These are phyloP conservation scores for Danio rerio DNA, from an alignment of 2,113 vertebrate genomes.

Conservation along the genomic window DNA sequence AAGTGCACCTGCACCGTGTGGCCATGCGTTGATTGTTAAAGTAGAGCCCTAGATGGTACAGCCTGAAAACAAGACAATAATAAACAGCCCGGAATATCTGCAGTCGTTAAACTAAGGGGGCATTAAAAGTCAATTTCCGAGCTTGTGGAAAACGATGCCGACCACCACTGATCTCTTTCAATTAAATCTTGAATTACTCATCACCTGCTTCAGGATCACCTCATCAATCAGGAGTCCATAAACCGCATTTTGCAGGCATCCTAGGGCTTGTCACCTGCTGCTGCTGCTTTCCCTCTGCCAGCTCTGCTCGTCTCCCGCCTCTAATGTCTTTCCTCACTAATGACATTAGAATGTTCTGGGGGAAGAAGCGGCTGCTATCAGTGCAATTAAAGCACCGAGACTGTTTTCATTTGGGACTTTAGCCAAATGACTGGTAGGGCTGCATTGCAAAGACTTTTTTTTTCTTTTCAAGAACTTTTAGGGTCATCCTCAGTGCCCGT, in stretches of 20 bases:
- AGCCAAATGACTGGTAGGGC: constrained; percentile 32
- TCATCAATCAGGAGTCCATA: constrained; percentile 62
- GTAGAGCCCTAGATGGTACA: neutral
- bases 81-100: constrained; percentile 19
- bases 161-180: constrained; percentile 45
- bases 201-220: constrained; percentile 59
- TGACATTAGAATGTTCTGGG: constrained; percentile 48
- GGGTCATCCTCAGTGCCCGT: neutral
- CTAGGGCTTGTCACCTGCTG: constrained; percentile 58
- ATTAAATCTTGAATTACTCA: constrained; percentile 58
- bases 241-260: constrained; percentile 57
- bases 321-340: constrained; percentile 60
- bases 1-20: too few relatives aligned
- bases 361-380: constrained; percentile 6
- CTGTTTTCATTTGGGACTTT: constrained; percentile 32
- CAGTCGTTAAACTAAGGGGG: constrained; percentile 22
- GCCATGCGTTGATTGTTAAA: too few relatives aligned
- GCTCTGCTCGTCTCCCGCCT: constrained; percentile 40
- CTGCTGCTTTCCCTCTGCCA: constrained; percentile 40
- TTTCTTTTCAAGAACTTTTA: constrained; percentile 1
- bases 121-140: constrained; percentile 47
- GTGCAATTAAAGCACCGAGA: constrained; percentile 24
- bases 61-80: constrained; percentile 5
- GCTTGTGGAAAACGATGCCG: constrained; percentile 30
- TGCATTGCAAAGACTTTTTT: neutral